Base-by-base conservation (phyloP, 2,113 vertebrate species). In the Peromyscus californicus region DNA sequence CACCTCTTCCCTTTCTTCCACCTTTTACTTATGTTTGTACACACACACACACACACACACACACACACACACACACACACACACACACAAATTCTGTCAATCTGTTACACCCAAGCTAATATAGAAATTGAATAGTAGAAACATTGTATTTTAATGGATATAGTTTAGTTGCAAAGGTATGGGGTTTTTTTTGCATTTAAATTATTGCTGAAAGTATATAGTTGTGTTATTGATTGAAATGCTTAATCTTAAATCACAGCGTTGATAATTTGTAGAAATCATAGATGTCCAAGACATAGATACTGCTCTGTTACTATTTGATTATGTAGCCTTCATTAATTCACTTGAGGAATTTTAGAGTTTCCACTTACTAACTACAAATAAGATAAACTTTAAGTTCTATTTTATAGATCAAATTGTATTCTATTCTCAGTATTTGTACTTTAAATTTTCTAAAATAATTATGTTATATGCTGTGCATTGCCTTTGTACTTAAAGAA, bases 371-470 rank as follows among this genome's bases (percentile, higher is more conserved):
- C 48, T 6, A 94, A 88, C 42, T 7, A 15, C 84, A 12, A 93
- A 51, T 92, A 76, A 31, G 7, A 74, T 42, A 42, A 4, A 54
- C 1, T 93, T 79, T 61, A 94, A 69, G 5, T 12, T 72, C 10
- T n/a, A 15, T 31, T 95, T 63, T 76, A 42, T 69, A 24, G 85
- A 26, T 76, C 11, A 70, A 86, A 67, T 74, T 90, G 0, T 85
- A 89, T 82, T 42, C 16, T 42, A 22, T 63, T 94, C 19, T 87
- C 26, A 59, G 57, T 42, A 21, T 36, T 96, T 87, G n/a, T 69
- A 13, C 16, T 92, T 89, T 63, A 61, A 78, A 75, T 57, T 33
- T 24, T 72, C 39, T 93, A 26, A 94, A 86, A 90, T 93, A 85
- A 61, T 57, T 88, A 91, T 54, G 8, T 7, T 42, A 0, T 59